Base-by-base conservation (phyloP, 2,797 vertebrate species). In the Cryptoprocta ferox region DNA sequence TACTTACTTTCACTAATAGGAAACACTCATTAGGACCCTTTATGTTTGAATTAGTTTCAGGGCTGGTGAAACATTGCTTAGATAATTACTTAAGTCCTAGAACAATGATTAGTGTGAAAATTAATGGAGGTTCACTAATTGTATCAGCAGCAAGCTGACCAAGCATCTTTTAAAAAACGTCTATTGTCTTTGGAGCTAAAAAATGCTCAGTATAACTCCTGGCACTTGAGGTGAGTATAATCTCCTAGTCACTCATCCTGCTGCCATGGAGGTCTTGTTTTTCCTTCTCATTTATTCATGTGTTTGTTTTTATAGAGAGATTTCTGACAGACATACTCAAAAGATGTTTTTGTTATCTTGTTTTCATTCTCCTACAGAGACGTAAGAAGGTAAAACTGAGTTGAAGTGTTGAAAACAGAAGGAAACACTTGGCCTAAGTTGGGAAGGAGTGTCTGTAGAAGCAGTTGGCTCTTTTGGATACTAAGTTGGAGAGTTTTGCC, bases 81-180 rank as follows among this genome's bases (percentile, higher is more conserved):
- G 66, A 45, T 83, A 92, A 96, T 90, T 75, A 83, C 24, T 63
- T 79, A 85, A 71, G 59, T 80, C 53, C 30, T 94, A 90, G 80
- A 92, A 84, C 32, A 59, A 42, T 35, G 63, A 19, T 89, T 26
- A 84, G 26, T 50, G 18, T 45, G 48, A 76, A 93, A 89, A 97
- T 81, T 59, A 87, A 95, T 3, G 3, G 21, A n/a, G 39, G 30
- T 37, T 86, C 61, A 70, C 86, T 28, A 86, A 81, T 28, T 89
- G 28, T 79, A 71, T 93, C 75, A 75, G 50, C 32, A 89, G 63
- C 21, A 37, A 89, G 18, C 48, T 95, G 91, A 50, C 30, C 24
- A 75, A 70, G 39, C 39, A 35, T 45, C 50, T 61, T 85, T 84
- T 75, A 26, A 21, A 84, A 91, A 76, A 85, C 68, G 42, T 32